phyloP scores from a whole-genome alignment of 2,888 invertebrate genomes.

The Meta bourneti region DNA sequence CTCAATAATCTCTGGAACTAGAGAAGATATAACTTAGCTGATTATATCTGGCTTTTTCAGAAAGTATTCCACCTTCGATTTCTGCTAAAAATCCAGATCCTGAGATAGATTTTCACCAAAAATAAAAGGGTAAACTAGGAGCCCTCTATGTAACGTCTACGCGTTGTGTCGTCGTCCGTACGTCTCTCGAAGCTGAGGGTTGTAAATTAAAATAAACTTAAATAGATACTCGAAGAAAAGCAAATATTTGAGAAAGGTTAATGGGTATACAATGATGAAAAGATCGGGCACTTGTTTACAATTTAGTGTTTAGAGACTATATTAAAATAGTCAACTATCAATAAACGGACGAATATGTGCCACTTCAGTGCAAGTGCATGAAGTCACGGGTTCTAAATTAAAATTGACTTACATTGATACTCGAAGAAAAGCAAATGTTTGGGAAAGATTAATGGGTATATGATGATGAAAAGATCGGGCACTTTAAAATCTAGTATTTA shows the following conservation, averaged over 20 bases:
- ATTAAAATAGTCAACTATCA: background rate
- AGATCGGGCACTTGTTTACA: background rate
- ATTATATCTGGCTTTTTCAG: too few relatives aligned
- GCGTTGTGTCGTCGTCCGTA: too few relatives aligned
- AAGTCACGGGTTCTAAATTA: background rate
- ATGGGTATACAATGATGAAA: background rate
- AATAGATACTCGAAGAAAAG: background rate
- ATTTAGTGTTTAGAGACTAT: background rate
- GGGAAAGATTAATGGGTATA: background rate
- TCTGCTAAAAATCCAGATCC: too few relatives aligned
- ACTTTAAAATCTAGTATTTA: background rate
- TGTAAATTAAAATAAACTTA: background rate
- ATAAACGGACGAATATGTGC: too few relatives aligned
- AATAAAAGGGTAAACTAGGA: too few relatives aligned
- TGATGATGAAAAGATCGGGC: background rate
- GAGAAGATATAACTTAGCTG: too few relatives aligned
- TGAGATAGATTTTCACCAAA: too few relatives aligned
- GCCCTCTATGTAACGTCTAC: too few relatives aligned
- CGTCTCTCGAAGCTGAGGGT: too few relatives aligned
- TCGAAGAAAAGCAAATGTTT: background rate
- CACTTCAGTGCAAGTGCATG: too few relatives aligned
- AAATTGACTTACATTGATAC: background rate
- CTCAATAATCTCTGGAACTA: too few relatives aligned
- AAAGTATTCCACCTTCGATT: too few relatives aligned
- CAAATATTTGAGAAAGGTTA: background rate